Evolutionary conservation across 2,113 vertebrate genomes (phyloP), one percentile per base, ranked within the genome.

Genomic region (Antechinus flavipes): DNA sequence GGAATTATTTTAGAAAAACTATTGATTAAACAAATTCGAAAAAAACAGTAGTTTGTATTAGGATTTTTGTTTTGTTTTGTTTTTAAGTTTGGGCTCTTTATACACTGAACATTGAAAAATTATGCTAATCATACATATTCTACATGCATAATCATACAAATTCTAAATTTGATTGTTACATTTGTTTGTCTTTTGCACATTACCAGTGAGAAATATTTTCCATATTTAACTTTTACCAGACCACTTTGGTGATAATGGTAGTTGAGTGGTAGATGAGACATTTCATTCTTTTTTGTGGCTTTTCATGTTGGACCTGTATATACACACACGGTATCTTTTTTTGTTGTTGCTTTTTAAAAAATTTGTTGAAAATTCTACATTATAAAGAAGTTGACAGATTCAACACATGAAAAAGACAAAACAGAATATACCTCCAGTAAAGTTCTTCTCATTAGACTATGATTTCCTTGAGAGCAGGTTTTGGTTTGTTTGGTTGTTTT

Each of bases 91-190:
- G 47, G 35, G 90, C 14, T n/a, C 35, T 30, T n/a, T 47, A 7
- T 84, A 12, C 46, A 91, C 49, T 89, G 89, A 61, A 95, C 92
- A 91, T 35, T 52, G 16, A 90, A 90, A 93, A 94, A 94, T 19
- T 54, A 55, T 2, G 0, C 90, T 46, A 92, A 47, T 89, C 93
- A 54, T 91, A 11, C 55, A 25, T 93, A 68, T 49, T 49, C 49
- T 49, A 49, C 49, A 7, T 49, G 49, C 49, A 49, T 50, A 92
- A 47, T 89, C 93, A 54, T 91, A 11, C 55, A 25, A 49, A 49
- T 49, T 49, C 7, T 91, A 68, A 23, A 93, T 76, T 93, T 90
- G 92, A 68, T 47, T 49, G 53, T 68, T 89, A 95, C 89, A 49
- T 19, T 2, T 58, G 10, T 90, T 47, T n/a, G 16, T n/a, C 30